phyloP scores from a whole-genome alignment of 2,113 vertebrate genomes.

The Scophthalmus maximus region DNA sequence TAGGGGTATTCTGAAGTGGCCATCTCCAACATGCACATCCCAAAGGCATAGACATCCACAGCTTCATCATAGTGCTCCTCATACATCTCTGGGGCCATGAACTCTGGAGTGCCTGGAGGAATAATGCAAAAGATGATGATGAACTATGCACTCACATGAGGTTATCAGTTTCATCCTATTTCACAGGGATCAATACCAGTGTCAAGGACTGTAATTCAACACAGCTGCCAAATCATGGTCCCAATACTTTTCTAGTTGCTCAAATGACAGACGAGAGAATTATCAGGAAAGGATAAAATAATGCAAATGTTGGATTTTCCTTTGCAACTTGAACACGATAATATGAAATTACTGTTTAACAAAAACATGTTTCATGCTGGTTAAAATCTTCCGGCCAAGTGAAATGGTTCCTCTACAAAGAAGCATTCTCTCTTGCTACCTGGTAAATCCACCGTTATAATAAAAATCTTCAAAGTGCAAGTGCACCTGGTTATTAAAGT shows the following conservation, averaged over 20 bases:
- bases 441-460: no score
- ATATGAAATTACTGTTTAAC: background rate
- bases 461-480: no score
- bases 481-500: no score
- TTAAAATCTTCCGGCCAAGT: no score
- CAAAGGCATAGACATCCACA: constrained; percentile 97
- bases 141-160: background rate
- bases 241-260: background rate
- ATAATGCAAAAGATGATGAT: constrained; percentile 10
- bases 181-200: constrained; percentile 4
- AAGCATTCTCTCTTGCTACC: no score
- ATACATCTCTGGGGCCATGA: constrained; percentile 99
- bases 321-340: background rate
- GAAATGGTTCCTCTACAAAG: no score
- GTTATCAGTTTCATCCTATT: constrained; percentile 8
- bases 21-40: constrained; percentile 99
- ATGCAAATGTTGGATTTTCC: background rate
- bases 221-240: background rate
- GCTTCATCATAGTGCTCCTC: constrained; percentile 98
- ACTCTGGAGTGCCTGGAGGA: constrained; percentile 93
- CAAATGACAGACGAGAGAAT: background rate
- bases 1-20: constrained; percentile 99
- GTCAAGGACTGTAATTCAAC: constrained; percentile 10
- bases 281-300: no score
- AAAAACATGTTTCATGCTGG: no score